A percentile compares a stretch with the other conserved stretches of the same genome.
Conservation (phyloP, 2,797 vertebrate species). For the Simalia tracyae region DNA sequence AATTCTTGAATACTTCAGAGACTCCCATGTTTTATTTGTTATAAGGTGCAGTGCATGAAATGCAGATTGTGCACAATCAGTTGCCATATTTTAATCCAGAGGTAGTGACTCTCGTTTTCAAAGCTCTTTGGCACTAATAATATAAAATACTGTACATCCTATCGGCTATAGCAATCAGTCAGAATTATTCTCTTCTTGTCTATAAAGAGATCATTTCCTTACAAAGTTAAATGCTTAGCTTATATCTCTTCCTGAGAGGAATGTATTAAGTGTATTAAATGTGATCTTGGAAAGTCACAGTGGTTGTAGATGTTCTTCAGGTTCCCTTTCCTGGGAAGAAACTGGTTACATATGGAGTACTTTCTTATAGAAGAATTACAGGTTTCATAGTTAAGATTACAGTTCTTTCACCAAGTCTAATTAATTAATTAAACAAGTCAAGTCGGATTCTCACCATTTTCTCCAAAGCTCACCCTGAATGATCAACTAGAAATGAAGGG, state of each 20-base stretch:
- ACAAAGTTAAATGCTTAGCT: background rate
- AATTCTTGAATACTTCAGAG: background rate
- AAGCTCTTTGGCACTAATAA: background rate
- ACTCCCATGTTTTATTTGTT: background rate
- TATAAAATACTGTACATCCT: background rate
- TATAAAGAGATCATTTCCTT: too few species aligned
- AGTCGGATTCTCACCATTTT: background rate
- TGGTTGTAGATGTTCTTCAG: background rate
- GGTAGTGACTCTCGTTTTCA: background rate
- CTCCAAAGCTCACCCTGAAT: background rate
- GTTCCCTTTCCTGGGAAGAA: background rate
- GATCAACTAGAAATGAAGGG: background rate
- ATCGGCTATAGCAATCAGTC: background rate
- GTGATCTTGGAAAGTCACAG: background rate
- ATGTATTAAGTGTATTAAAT: background rate
- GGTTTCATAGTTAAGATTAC: background rate
- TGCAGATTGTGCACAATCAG: background rate
- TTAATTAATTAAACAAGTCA: background rate
- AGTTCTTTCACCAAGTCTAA: background rate
- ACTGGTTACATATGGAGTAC: background rate
- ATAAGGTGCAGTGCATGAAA: accelerated
- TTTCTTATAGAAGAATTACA: too few species aligned
- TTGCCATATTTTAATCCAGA: background rate
- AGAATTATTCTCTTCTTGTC: background rate
- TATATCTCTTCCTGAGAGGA: background rate